Percentiles rank a stretch among this genome's conserved stretches.
These are phyloP conservation scores for Bryconaethiops microstoma DNA, from an alignment of 2,797 vertebrate species.

Conservation along the genomic window DNA sequence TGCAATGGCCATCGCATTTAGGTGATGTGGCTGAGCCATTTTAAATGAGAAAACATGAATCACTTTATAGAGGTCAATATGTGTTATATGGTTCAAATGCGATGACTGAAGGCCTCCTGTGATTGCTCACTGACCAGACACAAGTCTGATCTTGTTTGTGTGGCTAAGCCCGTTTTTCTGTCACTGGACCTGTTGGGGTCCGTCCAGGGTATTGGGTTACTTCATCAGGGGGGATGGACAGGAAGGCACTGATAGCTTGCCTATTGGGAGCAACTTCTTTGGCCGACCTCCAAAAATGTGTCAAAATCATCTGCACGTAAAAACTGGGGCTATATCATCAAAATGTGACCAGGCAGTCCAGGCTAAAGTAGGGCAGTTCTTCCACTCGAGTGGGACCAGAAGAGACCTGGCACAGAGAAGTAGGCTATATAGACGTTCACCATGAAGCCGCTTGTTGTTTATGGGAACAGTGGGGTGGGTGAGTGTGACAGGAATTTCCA, in stretches of 20 bases:
- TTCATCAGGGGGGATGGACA: constrained; percentile 11
- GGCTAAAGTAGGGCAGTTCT: constrained; percentile 67
- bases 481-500: constrained; percentile 63
- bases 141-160: constrained; percentile 39
- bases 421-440: constrained; percentile 70
- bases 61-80: not conserved
- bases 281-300: constrained; percentile 26
- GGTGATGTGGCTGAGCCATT: not conserved
- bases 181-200: constrained; percentile 31
- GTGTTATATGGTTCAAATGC: constrained; percentile 3
- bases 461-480: constrained; percentile 47
- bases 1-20: not conserved
- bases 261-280: constrained; percentile 28
- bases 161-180: constrained; percentile 15
- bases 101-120: constrained; percentile 24
- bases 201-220: constrained; percentile 46
- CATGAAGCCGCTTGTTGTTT: constrained; percentile 71
- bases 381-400: constrained; percentile 68
- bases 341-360: constrained; percentile 24
- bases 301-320: constrained; percentile 53
- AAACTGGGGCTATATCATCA: constrained; percentile 51
- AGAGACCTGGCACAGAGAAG: constrained; percentile 67
- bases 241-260: constrained; percentile 2
- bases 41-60: constrained; percentile 19
- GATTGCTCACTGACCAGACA: constrained; percentile 39